These are phyloP conservation scores for Chaetoderma sp. DNA, from an alignment of 2,888 invertebrate genomes.

Conservation along the genomic window DNA sequence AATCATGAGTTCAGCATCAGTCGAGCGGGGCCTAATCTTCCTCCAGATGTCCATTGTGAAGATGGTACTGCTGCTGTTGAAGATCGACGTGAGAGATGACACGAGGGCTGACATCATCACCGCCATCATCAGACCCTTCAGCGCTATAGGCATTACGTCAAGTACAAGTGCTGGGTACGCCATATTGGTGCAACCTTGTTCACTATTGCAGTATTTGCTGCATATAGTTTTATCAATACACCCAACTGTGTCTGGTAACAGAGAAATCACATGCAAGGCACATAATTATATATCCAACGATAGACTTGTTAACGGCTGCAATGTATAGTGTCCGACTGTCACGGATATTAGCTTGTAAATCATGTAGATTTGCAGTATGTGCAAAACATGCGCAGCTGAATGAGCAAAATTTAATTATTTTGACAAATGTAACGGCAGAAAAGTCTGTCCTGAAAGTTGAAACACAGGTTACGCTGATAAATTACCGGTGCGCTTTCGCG, in stretches of 20 bases:
- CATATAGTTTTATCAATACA: constrained; percentile 70
- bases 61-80: constrained; percentile 72
- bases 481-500: no score
- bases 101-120: constrained; percentile 73
- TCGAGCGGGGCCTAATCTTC: constrained; percentile 63
- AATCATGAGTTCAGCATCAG: constrained; percentile 71
- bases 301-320: no score
- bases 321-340: no score
- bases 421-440: no score
- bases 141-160: constrained; percentile 70
- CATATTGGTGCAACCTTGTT: constrained; percentile 71
- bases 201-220: constrained; percentile 66
- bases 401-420: no score
- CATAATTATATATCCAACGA: no score
- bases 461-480: no score
- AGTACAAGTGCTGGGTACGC: constrained; percentile 72
- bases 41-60: constrained; percentile 72
- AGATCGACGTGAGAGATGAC: constrained; percentile 72
- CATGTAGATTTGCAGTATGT: no score
- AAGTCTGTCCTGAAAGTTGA: no score
- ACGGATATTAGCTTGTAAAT: no score
- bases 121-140: constrained; percentile 72
- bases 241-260: constrained; percentile 69
- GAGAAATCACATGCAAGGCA: no score
- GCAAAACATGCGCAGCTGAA: no score